These are phyloP conservation scores for Platichthys stellatus DNA, from an alignment of 2,113 vertebrate genomes.

Conservation along the genomic window DNA sequence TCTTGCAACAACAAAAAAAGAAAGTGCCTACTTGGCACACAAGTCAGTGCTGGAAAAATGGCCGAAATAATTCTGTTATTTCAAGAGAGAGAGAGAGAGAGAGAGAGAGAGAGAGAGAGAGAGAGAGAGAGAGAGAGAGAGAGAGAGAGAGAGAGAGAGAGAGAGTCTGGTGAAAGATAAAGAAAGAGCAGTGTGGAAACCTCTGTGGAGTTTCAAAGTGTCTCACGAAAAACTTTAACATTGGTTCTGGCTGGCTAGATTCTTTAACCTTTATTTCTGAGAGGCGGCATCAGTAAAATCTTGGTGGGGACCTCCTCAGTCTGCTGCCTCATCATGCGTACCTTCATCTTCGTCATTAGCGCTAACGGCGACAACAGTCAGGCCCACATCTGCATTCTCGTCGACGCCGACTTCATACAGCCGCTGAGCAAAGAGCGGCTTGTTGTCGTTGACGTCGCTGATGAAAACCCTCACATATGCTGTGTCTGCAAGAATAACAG, in stretches of 20 bases:
- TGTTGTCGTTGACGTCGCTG: constrained; percentile 94
- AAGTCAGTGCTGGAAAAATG: constrained; percentile 12
- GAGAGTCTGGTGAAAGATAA: constrained; percentile 1
- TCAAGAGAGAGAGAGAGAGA: neutral
- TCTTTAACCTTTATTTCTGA: constrained; percentile 44
- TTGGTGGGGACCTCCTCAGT: constrained; percentile 2
- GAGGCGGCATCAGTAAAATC: constrained; percentile 30
- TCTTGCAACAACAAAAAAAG: constrained; percentile 3
- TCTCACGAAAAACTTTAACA: constrained; percentile 31
- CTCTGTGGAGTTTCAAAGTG: constrained; percentile 25
- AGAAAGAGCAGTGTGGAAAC: constrained; percentile 16
- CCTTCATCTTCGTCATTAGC: constrained; percentile 91
- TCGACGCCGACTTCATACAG: constrained; percentile 87
- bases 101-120: too few species aligned
- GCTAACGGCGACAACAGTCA: constrained; percentile 83
- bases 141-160: constrained; percentile 18
- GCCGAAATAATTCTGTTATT: constrained; percentile 34
- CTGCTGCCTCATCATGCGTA: constrained; percentile 58
- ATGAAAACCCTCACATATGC: constrained; percentile 88
- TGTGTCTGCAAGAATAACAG: constrained; percentile 81
- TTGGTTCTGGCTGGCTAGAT: constrained; percentile 23
- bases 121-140: too few species aligned
- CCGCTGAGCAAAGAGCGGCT: constrained; percentile 84
- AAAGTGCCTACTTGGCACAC: constrained; percentile 36
- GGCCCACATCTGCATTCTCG: constrained; percentile 89